A percentile compares a stretch with the other conserved stretches of the same genome.
Evolutionary conservation across 2,113 vertebrate species (phyloP).

Genomic region (Cheilinus undulatus): DNA sequence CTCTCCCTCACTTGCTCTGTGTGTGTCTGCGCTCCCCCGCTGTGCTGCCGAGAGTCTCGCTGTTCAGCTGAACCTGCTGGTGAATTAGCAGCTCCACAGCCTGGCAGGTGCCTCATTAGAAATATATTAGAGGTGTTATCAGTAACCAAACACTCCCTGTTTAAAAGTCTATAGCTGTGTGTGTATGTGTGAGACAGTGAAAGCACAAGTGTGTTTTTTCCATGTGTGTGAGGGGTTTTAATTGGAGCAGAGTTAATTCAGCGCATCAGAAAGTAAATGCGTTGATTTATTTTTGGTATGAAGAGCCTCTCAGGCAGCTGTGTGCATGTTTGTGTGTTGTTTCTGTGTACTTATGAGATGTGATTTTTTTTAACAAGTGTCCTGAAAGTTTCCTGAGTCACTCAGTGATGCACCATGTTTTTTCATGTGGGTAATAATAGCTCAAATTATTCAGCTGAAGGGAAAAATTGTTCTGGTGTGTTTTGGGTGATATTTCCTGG

Average conservation of each 20-base stretch:
- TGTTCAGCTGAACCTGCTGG: constrained; percentile 68
- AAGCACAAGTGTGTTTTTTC: not conserved
- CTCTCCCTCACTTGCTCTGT: constrained; percentile 29
- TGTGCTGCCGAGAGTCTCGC: constrained; percentile 67
- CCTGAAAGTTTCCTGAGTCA: constrained; percentile 12
- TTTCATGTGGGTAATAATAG: constrained; percentile 3
- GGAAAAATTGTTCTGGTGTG: not conserved
- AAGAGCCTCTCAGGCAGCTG: constrained; percentile 36
- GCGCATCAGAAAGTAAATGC: constrained; percentile 23
- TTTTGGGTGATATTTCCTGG: not conserved
- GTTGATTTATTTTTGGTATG: constrained; percentile 40
- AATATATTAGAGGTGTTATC: constrained; percentile 77
- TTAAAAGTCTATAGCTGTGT: constrained; percentile 47
- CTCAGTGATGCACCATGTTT: not conserved
- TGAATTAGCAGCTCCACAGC: constrained; percentile 73
- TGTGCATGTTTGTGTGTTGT: not conserved
- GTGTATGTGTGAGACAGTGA: not conserved
- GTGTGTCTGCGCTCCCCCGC: constrained; percentile 62
- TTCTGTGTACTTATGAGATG: not conserved
- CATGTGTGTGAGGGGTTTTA: constrained; percentile 9
- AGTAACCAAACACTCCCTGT: constrained; percentile 62
- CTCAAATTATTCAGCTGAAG: not conserved
- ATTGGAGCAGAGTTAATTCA: constrained; percentile 53
- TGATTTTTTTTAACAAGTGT: constrained; percentile 8
- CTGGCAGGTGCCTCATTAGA: constrained; percentile 78